A percentile compares a stretch with the other conserved stretches of the same genome.
Evolutionary conservation across 2,888 invertebrate genomes (phyloP).

Genomic region (Polietes domitor): DNA sequence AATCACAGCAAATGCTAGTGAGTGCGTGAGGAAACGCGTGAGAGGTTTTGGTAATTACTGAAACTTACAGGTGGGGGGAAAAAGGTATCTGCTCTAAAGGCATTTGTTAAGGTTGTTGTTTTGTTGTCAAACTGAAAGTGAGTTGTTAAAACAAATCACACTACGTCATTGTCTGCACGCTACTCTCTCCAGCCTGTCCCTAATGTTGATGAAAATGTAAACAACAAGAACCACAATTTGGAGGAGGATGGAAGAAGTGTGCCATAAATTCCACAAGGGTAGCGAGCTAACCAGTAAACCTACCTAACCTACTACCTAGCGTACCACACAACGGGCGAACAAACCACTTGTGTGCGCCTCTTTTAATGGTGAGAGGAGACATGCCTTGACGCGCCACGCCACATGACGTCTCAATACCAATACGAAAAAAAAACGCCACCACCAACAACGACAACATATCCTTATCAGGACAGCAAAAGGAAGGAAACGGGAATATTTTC

Average conservation of each 20-base stretch:
- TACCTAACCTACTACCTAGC: too few relatives aligned
- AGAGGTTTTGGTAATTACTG: background rate
- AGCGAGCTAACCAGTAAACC: background rate
- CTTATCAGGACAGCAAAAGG: background rate
- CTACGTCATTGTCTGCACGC: background rate
- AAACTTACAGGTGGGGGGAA: background rate
- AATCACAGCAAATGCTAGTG: background rate
- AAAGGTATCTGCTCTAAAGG: background rate
- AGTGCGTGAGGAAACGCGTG: background rate
- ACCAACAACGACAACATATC: background rate
- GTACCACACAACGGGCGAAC: background rate
- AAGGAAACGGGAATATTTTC: slow-evolving; percentile 14
- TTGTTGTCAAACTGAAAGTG: too few relatives aligned
- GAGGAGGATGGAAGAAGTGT: background rate
- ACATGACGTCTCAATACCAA: slow-evolving; percentile 9
- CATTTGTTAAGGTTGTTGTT: too few relatives aligned
- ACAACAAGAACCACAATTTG: background rate
- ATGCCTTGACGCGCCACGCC: slow-evolving; percentile 10
- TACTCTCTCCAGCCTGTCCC: background rate
- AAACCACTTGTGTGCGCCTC: slow-evolving; percentile 3
- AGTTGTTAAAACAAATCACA: slow-evolving; percentile 1
- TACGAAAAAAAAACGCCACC: background rate
- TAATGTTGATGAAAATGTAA: background rate
- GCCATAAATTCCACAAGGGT: slow-evolving; percentile 13
- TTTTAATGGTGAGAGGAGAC: background rate